These are phyloP conservation scores for Masticophis lateralis DNA, from an alignment of 2,797 vertebrate species.

Conservation along the genomic window DNA sequence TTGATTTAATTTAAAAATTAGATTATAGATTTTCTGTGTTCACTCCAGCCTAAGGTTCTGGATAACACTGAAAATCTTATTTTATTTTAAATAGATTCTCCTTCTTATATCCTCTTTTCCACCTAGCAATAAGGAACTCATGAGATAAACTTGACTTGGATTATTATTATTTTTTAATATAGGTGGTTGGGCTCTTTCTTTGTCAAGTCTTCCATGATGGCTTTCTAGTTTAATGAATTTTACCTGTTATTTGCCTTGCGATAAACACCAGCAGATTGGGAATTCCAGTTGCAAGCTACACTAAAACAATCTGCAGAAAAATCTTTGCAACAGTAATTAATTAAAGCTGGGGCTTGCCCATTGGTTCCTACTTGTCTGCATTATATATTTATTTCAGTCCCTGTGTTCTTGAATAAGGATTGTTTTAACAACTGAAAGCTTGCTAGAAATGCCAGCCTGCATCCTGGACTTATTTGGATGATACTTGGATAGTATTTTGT, in stretches of 20 bases:
- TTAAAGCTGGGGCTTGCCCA: background rate
- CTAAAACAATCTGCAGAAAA: background rate
- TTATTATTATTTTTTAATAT: background rate
- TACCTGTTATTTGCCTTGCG: background rate
- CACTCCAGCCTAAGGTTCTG: background rate
- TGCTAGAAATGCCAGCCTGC: background rate
- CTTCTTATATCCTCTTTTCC: background rate
- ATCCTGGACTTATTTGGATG: background rate
- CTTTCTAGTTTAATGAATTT: background rate
- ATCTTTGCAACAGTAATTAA: background rate
- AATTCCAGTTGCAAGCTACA: background rate
- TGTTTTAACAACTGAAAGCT: background rate
- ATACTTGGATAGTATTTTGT: background rate
- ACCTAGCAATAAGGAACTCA: background rate
- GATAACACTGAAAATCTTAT: background rate
- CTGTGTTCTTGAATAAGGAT: background rate
- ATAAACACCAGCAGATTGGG: background rate
- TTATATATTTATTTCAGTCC: constrained; percentile 12
- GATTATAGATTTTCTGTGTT: background rate
- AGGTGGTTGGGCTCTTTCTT: background rate
- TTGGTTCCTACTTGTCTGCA: background rate
- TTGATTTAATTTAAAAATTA: background rate
- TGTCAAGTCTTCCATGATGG: background rate
- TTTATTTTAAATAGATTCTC: background rate
- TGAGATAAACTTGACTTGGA: background rate